Conservation (phyloP, 2,888 invertebrate species). For the Neoscelio sp. region DNA sequence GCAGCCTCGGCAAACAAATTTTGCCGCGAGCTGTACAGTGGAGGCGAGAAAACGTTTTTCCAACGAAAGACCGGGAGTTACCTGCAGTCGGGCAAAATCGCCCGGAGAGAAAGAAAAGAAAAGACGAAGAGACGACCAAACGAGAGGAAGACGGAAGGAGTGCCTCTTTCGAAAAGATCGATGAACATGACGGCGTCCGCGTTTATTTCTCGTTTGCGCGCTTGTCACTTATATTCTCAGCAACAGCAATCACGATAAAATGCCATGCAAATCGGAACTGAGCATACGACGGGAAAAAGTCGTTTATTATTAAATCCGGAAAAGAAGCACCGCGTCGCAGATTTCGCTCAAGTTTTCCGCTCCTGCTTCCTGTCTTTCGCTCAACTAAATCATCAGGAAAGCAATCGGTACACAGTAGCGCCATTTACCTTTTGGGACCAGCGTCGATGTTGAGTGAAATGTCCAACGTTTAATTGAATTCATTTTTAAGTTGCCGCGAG, state of each 20-base stretch:
- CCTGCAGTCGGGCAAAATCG: neutral
- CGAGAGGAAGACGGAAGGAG: slow-evolving; percentile 2
- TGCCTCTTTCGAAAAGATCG: slow-evolving; percentile 44
- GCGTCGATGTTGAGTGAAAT: no score
- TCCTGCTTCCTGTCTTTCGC: slow-evolving; percentile 8
- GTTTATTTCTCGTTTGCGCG: slow-evolving; percentile 53
- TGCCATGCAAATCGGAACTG: slow-evolving; percentile 49
- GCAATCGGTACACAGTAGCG: neutral
- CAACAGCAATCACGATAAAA: slow-evolving; percentile 52
- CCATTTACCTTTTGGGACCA: no score
- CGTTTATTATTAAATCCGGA: slow-evolving; percentile 49
- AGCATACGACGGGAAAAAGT: slow-evolving; percentile 33
- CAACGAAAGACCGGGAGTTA: slow-evolving; percentile 16
- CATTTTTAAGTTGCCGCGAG: no score
- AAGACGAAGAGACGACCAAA: neutral
- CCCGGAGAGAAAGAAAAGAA: slow-evolving; percentile 31
- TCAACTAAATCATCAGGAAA: neutral
- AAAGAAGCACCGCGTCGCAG: neutral
- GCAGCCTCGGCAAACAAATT: slow-evolving; percentile 55
- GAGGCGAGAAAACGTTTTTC: slow-evolving; percentile 52
- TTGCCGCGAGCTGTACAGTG: slow-evolving; percentile 34
- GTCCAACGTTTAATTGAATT: no score
- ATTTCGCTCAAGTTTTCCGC: slow-evolving; percentile 3
- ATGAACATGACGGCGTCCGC: slow-evolving; percentile 45
- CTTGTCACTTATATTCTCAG: slow-evolving; percentile 51